A percentile compares a stretch with the other conserved stretches of the same genome.
Evolutionary conservation across 2,797 vertebrate genomes (phyloP).

Genomic region (Babyrousa celebensis): DNA sequence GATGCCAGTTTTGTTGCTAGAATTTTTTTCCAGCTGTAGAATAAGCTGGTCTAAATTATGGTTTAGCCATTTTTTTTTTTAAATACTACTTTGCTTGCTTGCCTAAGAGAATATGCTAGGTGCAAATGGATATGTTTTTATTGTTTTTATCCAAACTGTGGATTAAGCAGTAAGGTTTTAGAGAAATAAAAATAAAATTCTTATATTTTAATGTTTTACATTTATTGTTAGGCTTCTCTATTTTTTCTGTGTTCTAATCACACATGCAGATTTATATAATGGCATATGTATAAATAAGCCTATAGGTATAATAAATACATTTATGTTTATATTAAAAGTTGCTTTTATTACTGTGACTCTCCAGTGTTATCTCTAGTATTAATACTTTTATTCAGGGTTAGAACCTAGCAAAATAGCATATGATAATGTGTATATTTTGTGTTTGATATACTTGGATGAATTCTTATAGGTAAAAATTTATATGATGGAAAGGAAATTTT

Average conservation of each 20-base stretch:
- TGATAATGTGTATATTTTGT: slow-evolving; percentile 44
- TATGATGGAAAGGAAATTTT: slow-evolving; percentile 86
- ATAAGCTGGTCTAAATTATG: slow-evolving; percentile 57
- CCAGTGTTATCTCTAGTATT: slow-evolving; percentile 55
- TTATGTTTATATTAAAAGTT: slow-evolving; percentile 78
- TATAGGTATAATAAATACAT: slow-evolving; percentile 82
- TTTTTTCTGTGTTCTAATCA: slow-evolving; percentile 55
- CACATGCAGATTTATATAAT: slow-evolving; percentile 76
- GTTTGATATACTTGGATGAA: slow-evolving; percentile 81
- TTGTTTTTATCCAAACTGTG: slow-evolving; percentile 62
- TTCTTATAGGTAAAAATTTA: slow-evolving; percentile 81
- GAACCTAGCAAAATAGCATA: slow-evolving; percentile 79
- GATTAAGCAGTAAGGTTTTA: slow-evolving; percentile 74
- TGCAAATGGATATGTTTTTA: slow-evolving; percentile 58
- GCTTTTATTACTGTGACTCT: slow-evolving; percentile 51
- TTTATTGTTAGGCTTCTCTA: slow-evolving; percentile 42
- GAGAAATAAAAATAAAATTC: slow-evolving; percentile 60
- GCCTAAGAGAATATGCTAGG: slow-evolving; percentile 45
- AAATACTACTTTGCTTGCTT: slow-evolving; percentile 21
- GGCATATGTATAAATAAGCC: not conserved
- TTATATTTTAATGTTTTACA: slow-evolving; percentile 57
- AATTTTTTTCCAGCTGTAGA: slow-evolving; percentile 56
- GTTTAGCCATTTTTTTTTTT: slow-evolving; percentile 36
- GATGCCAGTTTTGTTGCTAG: slow-evolving; percentile 33
- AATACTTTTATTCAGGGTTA: slow-evolving; percentile 70